These are phyloP conservation scores for Thymelicus lineola DNA, from an alignment of 2,888 invertebrate genomes.

Conservation along the genomic window DNA sequence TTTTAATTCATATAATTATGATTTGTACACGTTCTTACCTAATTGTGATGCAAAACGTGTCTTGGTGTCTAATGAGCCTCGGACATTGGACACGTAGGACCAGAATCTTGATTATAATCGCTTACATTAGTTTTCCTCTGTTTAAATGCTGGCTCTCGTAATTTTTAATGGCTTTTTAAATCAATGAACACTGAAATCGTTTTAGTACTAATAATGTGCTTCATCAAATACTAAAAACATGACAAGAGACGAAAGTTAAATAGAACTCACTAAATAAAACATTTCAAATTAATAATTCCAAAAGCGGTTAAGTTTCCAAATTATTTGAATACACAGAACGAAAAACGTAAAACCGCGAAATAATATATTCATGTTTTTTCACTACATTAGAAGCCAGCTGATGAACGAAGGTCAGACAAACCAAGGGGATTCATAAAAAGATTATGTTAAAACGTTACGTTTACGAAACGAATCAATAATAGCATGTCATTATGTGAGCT, in stretches of 20 bases:
- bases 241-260: slow-evolving; percentile 1
- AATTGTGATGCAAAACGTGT: slow-evolving; percentile 9
- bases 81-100: slow-evolving; percentile 11
- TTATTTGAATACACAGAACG: background rate
- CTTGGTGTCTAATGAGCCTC: slow-evolving; percentile 6
- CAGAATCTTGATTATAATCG: slow-evolving; percentile 31
- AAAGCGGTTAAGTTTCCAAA: background rate
- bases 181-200: slow-evolving; percentile 24
- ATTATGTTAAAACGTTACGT: slow-evolving; percentile 15
- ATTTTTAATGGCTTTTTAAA: slow-evolving; percentile 32
- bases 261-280: background rate
- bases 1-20: too few relatives aligned
- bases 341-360: background rate
- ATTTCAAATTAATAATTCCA: slow-evolving; percentile 1
- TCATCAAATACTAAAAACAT: slow-evolving; percentile 8
- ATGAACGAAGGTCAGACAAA: slow-evolving; percentile 16
- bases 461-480: slow-evolving; percentile 41
- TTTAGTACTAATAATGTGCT: slow-evolving; percentile 29
- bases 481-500: slow-evolving; percentile 30
- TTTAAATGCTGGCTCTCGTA: slow-evolving; percentile 26
- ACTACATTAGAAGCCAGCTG: background rate
- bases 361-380: slow-evolving; percentile 13
- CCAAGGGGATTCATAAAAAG: slow-evolving; percentile 22
- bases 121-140: slow-evolving; percentile 32
- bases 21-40: too few relatives aligned